Evolutionary conservation across 2,888 invertebrate genomes (phyloP).

Genomic region (Diogma glabrata): DNA sequence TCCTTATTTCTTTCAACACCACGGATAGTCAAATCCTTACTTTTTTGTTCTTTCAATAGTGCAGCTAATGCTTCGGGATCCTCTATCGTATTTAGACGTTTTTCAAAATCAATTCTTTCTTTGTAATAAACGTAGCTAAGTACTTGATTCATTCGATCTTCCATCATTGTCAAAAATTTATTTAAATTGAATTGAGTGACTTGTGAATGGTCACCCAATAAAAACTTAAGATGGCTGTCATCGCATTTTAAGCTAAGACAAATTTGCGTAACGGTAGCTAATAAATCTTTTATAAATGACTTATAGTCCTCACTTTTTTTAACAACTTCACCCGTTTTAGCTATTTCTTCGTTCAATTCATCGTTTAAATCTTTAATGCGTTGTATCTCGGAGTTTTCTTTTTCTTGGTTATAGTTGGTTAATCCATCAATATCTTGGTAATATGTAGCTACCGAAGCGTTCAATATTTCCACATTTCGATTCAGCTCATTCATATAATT

Average conservation of each 20-base stretch:
- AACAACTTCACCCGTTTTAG: conserved; percentile 19
- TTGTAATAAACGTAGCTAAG: conserved; percentile 39
- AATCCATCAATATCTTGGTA: conserved; percentile 25
- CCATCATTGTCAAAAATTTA: conserved; percentile 42
- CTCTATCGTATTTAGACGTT: too few relatives aligned
- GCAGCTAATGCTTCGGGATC: too few relatives aligned
- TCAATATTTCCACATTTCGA: conserved; percentile 31
- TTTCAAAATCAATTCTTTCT: conserved; percentile 25
- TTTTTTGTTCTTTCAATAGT: too few relatives aligned
- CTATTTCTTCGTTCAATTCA: conserved; percentile 22
- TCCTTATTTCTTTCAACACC: conserved; percentile 29
- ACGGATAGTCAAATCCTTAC: conserved; percentile 25
- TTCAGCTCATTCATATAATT: conserved; percentile 34
- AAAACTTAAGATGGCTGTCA: conserved; percentile 37
- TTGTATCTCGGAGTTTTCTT: conserved; percentile 15
- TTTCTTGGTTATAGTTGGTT: not conserved
- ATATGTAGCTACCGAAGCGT: conserved; percentile 28
- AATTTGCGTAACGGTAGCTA: conserved; percentile 26
- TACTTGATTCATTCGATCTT: conserved; percentile 40
- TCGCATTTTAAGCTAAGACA: conserved; percentile 40
- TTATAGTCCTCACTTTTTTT: conserved; percentile 18
- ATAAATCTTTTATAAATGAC: conserved; percentile 24
- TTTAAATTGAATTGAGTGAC: conserved; percentile 45
- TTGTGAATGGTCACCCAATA: conserved; percentile 45
- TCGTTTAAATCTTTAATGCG: conserved; percentile 24